Evolutionary conservation across 2,113 vertebrate species (phyloP).

Genomic region (Channa argus): DNA sequence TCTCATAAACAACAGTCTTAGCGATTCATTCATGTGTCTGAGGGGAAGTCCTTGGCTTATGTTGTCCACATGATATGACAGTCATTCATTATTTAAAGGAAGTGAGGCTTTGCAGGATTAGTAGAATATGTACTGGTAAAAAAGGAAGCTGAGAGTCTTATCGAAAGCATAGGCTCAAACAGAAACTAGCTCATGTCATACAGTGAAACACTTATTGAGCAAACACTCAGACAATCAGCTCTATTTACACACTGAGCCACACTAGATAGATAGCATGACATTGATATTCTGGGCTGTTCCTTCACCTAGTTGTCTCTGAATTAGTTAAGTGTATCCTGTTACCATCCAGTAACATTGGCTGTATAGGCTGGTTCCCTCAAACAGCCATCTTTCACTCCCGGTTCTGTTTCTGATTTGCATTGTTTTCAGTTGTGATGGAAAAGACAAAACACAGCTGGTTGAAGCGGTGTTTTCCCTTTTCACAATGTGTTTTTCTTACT

Average conservation of each 20-base stretch:
- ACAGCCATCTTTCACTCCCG: neutral
- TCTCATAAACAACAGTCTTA: neutral
- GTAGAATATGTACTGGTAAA: slow-evolving; percentile 1
- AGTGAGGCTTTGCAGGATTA: slow-evolving; percentile 34
- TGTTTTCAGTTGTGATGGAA: neutral
- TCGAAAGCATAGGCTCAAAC: neutral
- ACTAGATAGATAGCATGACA: slow-evolving; percentile 34
- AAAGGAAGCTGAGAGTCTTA: slow-evolving; percentile 42
- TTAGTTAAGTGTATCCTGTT: slow-evolving; percentile 32
- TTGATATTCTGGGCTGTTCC: slow-evolving; percentile 3
- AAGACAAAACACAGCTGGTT: neutral
- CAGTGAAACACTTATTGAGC: slow-evolving; percentile 15
- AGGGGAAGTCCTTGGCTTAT: slow-evolving; percentile 19
- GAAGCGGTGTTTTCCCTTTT: slow-evolving; percentile 16
- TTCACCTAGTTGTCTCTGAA: slow-evolving; percentile 25
- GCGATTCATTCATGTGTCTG: slow-evolving; percentile 2
- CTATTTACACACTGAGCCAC: slow-evolving; percentile 37
- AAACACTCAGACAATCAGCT: slow-evolving; percentile 13
- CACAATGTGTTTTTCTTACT: neutral
- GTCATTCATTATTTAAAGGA: slow-evolving; percentile 37
- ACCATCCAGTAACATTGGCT: slow-evolving; percentile 1
- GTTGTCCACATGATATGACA: slow-evolving; percentile 31
- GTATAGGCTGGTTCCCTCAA: neutral
- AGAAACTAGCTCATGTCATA: neutral
- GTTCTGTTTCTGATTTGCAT: slow-evolving; percentile 25